Percentiles rank a stretch among this genome's conserved stretches.
These are phyloP conservation scores for Athene cunicularia DNA, from an alignment of 2,113 vertebrate genomes.

Conservation along the genomic window DNA sequence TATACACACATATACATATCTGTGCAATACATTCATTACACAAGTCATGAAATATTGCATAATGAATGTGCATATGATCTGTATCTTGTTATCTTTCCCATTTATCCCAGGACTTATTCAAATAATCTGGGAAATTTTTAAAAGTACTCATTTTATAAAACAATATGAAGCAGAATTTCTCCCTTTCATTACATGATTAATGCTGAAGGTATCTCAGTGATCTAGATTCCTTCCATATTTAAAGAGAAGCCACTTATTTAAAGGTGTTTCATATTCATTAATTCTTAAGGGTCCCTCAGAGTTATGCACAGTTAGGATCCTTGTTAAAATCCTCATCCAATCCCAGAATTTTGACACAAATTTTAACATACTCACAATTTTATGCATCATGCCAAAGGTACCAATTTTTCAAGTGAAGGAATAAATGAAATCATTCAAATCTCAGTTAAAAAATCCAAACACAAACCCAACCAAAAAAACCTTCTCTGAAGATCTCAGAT, in stretches of 20 bases:
- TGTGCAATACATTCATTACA: rapidly evolving
- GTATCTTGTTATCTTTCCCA: background rate
- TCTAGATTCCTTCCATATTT: background rate
- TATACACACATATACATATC: background rate
- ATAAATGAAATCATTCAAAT: background rate
- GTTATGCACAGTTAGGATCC: background rate
- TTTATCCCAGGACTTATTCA: background rate
- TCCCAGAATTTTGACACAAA: background rate
- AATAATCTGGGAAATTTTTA: background rate
- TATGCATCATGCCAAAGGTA: background rate
- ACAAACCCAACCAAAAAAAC: background rate
- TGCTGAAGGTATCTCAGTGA: background rate
- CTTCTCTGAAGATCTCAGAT: background rate
- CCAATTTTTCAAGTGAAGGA: background rate
- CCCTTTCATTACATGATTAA: background rate
- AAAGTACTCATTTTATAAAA: background rate
- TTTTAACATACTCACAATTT: background rate
- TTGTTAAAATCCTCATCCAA: background rate
- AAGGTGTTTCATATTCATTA: background rate
- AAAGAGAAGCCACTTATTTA: background rate
- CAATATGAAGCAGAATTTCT: background rate
- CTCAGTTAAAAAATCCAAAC: background rate
- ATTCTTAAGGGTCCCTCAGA: background rate
- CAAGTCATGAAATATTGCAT: background rate
- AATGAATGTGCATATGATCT: background rate